Conservation (phyloP, 2,113 vertebrate species). For the Rhinogobius similis region DNA sequence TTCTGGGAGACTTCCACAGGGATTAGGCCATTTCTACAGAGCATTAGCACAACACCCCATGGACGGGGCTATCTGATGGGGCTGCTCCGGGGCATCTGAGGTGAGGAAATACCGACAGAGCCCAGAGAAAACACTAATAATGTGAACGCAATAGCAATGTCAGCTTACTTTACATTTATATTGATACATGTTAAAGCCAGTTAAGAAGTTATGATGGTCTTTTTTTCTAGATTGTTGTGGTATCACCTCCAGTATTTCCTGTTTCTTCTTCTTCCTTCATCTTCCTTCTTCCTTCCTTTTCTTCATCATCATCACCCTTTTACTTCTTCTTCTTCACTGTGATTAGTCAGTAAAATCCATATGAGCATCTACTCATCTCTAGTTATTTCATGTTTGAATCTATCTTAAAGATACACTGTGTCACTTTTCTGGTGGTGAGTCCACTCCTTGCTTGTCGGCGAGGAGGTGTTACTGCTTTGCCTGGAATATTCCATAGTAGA, state of each 20-base stretch:
- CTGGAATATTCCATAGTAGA: neutral
- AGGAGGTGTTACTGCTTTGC: neutral
- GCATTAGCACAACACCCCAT: neutral
- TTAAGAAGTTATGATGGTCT: too few relatives aligned
- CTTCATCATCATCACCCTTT: too few relatives aligned
- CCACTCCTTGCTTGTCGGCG: neutral
- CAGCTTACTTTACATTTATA: too few relatives aligned
- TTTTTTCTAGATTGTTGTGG: neutral
- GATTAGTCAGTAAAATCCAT: too few relatives aligned
- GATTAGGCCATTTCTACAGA: constrained; percentile 16
- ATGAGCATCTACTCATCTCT: too few relatives aligned
- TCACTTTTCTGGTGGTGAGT: too few relatives aligned
- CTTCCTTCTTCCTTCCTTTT: too few relatives aligned
- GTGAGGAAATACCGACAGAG: neutral
- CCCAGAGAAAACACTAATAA: neutral
- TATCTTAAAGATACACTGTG: too few relatives aligned
- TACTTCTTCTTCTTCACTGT: too few relatives aligned
- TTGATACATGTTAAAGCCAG: too few relatives aligned
- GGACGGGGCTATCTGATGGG: neutral
- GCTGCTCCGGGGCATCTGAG: neutral
- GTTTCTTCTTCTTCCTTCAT: too few relatives aligned
- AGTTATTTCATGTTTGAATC: too few relatives aligned
- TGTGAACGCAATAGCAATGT: neutral
- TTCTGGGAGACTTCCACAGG: constrained; percentile 2
- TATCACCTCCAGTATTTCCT: neutral